phyloP scores from a whole-genome alignment of 2,797 vertebrate species.

The Danio aesculapii region DNA sequence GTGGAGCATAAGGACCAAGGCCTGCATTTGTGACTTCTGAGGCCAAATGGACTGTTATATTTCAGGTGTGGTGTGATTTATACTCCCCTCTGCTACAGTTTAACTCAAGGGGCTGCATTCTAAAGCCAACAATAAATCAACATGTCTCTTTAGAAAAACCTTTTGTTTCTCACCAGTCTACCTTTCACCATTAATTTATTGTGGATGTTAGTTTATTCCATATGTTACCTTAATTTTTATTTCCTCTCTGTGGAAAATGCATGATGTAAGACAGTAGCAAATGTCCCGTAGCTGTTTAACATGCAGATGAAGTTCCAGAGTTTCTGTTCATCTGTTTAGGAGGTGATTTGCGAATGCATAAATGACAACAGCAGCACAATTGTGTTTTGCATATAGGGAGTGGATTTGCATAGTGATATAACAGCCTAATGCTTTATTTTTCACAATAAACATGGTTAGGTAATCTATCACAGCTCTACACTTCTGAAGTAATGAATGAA shows the following conservation, averaged over 20 bases:
- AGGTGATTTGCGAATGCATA: neutral
- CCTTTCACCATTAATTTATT: constrained; percentile 70
- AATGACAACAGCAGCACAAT: constrained; percentile 3
- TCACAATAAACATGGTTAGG: constrained; percentile 13
- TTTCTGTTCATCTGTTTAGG: constrained; percentile 4
- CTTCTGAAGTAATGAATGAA: constrained; percentile 51
- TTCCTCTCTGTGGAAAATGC: constrained; percentile 25
- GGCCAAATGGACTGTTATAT: constrained; percentile 68
- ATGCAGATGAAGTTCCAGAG: neutral
- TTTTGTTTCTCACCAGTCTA: constrained; percentile 64
- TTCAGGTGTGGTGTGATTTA: constrained; percentile 76
- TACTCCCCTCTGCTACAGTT: constrained; percentile 69
- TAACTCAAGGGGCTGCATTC: constrained; percentile 73
- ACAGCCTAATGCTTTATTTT: constrained; percentile 8
- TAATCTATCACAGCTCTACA: constrained; percentile 36
- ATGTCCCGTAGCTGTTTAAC: constrained; percentile 1
- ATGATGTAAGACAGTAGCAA: constrained; percentile 21
- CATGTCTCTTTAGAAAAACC: constrained; percentile 59
- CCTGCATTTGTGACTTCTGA: constrained; percentile 66
- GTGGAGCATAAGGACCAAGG: constrained; percentile 62
- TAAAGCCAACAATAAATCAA: constrained; percentile 77
- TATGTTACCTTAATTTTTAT: constrained; percentile 20
- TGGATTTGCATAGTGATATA: constrained; percentile 5
- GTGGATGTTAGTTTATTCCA: constrained; percentile 54
- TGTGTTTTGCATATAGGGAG: constrained; percentile 1